Evolutionary conservation across 2,113 vertebrate genomes (phyloP), one percentile per base, ranked within the genome.

Genomic region (Xiphophorus maculatus): DNA sequence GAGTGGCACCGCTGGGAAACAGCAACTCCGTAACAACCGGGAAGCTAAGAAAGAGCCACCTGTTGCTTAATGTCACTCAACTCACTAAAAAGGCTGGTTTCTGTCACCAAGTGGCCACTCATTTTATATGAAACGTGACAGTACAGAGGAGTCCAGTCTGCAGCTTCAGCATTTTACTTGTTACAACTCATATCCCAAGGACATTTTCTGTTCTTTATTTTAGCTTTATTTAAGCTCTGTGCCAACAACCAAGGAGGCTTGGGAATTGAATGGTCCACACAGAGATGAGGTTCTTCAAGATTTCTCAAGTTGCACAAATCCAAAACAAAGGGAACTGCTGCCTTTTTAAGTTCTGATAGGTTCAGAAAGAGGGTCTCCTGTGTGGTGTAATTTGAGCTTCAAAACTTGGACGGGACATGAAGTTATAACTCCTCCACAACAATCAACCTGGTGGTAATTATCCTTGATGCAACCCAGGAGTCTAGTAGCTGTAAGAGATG

Each of bases 391-490:
- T 70, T 81, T 63, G 77, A 91, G 71, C 82, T 81, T 48, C 71
- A 37, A 82, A 76, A 65, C 79, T 69, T 63, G 37, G 79, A 85
- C 76, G 89, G 78, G 86, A 85, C 70, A 83, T 79, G 65, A 79
- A 77, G 40, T 79, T 81, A 77, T 66, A 82, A 66, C 35, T 71
- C 84, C 82, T 54, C 66, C 76, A 40, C 73, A 80, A 89, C 85
- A 89, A 81, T 90, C 80, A 84, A 33, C 61, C 42, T 68, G 35
- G 64, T 61, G 82, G 72, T 72, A 89, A 83, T 91, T 87, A 88
- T 82, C 79, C 54, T 69, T 72, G 77, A 84, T 83, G 66, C 69
- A 85, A 66, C 64, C 51, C 73, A 63, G 75, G 70, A 81, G 84
- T 79, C 76, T 32, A 19, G 67, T 64, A 35, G 54, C 61, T 3